These are phyloP conservation scores for Polypedilum pembai DNA, from an alignment of 1,140 invertebrate genomes.

Conservation along the genomic window DNA sequence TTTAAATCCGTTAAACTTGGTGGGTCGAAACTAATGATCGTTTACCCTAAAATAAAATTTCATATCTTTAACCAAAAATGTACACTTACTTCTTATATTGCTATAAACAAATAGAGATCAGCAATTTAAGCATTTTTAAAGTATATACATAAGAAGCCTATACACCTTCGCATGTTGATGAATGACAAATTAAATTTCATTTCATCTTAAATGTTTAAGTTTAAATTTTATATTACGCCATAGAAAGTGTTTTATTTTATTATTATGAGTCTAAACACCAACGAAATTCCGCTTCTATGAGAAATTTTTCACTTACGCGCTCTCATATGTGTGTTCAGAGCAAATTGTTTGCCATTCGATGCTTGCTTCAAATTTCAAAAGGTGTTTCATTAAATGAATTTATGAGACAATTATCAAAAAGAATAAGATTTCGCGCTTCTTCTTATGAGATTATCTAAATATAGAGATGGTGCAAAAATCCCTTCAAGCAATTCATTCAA, in stretches of 20 bases:
- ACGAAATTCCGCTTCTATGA: neutral
- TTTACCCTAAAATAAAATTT: too few relatives aligned
- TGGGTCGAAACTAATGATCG: too few relatives aligned
- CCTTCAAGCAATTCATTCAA: conserved; percentile 12
- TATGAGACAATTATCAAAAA: conserved; percentile 1
- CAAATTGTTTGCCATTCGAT: neutral
- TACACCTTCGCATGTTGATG: neutral
- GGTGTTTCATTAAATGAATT: conserved; percentile 19
- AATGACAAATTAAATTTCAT: conserved; percentile 19
- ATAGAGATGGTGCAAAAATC: conserved; percentile 12
- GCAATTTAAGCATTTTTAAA: too few relatives aligned
- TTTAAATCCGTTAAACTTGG: too few relatives aligned
- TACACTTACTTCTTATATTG: too few relatives aligned
- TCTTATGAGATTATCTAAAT: neutral
- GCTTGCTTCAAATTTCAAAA: neutral
- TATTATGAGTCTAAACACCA: neutral
- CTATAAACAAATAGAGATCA: too few relatives aligned
- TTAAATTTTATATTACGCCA: neutral
- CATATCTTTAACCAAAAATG: too few relatives aligned
- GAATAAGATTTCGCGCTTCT: neutral
- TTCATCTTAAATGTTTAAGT: neutral
- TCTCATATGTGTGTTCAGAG: neutral
- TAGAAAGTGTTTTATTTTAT: neutral
- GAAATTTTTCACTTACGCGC: too few relatives aligned
- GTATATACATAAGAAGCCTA: too few relatives aligned